Evolutionary conservation across 2,113 vertebrate genomes (phyloP).

Genomic region (Recurvirostra avosetta): DNA sequence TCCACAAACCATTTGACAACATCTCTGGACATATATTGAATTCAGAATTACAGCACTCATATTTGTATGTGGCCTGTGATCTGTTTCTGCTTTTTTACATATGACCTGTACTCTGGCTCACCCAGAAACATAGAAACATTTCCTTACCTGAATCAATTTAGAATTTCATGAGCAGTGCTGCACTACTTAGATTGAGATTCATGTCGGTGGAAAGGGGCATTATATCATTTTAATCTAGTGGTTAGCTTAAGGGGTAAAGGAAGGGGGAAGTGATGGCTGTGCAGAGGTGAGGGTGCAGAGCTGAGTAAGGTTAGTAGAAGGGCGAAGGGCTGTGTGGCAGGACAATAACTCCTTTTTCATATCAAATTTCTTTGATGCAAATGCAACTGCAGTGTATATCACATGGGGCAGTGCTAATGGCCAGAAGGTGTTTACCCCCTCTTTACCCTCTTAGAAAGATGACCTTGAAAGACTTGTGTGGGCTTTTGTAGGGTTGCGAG

Average conservation of each 20-base stretch:
- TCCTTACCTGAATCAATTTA: neutral
- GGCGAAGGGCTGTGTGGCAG: neutral
- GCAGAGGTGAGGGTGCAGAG: neutral
- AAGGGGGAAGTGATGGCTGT: neutral
- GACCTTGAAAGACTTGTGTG: neutral
- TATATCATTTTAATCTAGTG: neutral
- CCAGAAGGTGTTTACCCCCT: neutral
- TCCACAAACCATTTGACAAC: neutral
- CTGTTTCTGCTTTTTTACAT: neutral
- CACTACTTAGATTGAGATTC: neutral
- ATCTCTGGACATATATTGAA: neutral
- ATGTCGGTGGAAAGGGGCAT: neutral
- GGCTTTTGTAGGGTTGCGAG: neutral
- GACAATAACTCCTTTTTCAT: neutral
- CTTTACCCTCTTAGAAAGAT: neutral
- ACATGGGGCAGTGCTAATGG: neutral
- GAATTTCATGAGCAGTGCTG: neutral
- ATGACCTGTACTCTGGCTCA: neutral
- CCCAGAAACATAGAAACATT: neutral
- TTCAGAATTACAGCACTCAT: neutral
- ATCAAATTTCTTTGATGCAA: neutral
- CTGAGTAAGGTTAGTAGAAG: neutral
- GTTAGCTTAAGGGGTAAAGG: neutral
- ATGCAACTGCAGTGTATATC: neutral
- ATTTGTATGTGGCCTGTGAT: neutral